Evolutionary conservation across 1,140 invertebrate genomes (phyloP).

Genomic region (Lamellibrachia luymesi): DNA sequence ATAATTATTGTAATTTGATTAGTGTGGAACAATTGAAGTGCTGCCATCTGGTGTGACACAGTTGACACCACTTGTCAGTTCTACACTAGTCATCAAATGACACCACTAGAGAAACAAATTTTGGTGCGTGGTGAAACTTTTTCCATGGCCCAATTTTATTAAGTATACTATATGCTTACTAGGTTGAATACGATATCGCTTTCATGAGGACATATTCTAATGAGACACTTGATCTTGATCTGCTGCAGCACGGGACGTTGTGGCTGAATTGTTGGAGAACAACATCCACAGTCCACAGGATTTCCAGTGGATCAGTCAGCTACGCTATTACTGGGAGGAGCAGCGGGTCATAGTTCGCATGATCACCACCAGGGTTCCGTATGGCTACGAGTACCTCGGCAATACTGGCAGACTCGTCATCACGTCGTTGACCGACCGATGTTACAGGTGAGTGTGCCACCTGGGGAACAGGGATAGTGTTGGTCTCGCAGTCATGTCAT

Average conservation of each 20-base stretch:
- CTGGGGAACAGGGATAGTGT: not conserved
- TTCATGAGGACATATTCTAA: not conserved
- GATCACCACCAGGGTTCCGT: constrained; percentile 55
- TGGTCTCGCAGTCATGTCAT: not conserved
- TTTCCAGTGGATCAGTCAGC: constrained; percentile 57
- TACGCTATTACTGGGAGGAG: constrained; percentile 53
- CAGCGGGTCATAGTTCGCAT: constrained; percentile 54
- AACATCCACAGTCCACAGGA: constrained; percentile 42
- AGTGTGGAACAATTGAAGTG: no score
- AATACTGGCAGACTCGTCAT: constrained; percentile 56
- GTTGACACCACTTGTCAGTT: no score
- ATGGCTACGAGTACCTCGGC: constrained; percentile 59
- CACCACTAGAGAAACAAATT: no score
- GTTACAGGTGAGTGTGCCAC: constrained; percentile 39
- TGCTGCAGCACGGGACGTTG: constrained; percentile 75
- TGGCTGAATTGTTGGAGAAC: constrained; percentile 53
- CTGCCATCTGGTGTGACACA: no score
- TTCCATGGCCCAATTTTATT: not conserved
- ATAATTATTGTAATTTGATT: no score
- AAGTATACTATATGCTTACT: no score
- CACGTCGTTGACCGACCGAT: constrained; percentile 54
- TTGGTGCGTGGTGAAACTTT: no score
- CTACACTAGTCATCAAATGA: no score
- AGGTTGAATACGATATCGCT: not conserved
- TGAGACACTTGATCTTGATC: not conserved